Evolutionary conservation across 2,888 invertebrate species (phyloP).

Genomic region (Metopia argyrocephala): DNA sequence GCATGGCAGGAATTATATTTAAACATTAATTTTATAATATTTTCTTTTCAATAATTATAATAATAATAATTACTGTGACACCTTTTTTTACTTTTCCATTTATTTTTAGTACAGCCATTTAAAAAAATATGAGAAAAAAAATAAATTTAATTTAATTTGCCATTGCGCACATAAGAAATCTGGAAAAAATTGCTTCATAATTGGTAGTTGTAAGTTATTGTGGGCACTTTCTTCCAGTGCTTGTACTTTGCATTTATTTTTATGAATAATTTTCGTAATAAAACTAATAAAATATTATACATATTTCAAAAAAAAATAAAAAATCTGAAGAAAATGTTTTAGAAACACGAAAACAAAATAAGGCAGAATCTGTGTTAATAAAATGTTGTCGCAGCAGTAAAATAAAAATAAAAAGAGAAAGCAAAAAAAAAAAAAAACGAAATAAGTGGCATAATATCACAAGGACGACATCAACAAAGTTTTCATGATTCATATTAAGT

Average conservation of each 20-base stretch:
- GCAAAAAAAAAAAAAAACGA: slow-evolving; percentile 5
- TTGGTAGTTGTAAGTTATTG: background rate
- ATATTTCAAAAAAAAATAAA: background rate
- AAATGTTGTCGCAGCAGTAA: slow-evolving; percentile 2
- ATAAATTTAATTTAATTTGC: too few species aligned
- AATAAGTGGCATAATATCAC: slow-evolving; percentile 50
- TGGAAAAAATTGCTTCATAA: background rate
- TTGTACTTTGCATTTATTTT: slow-evolving; percentile 11
- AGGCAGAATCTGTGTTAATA: background rate
- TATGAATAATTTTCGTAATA: slow-evolving; percentile 42
- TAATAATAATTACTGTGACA: too few species aligned
- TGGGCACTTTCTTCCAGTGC: slow-evolving; percentile 6
- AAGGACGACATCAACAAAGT: slow-evolving; percentile 44
- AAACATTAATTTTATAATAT: too few species aligned
- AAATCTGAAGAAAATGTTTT: background rate
- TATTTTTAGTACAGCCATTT: too few species aligned
- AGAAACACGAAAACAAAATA: background rate
- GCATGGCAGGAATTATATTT: too few species aligned
- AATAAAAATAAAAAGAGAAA: background rate
- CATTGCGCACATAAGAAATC: too few species aligned
- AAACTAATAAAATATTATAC: slow-evolving; percentile 50
- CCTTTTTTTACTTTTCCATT: too few species aligned
- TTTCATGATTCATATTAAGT: slow-evolving; percentile 36
- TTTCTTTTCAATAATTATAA: too few species aligned
- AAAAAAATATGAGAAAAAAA: too few species aligned